Percentiles rank a stretch among this genome's conserved stretches.
Evolutionary conservation across 2,797 vertebrate genomes (phyloP).

Genomic region (Clarias pachynema): DNA sequence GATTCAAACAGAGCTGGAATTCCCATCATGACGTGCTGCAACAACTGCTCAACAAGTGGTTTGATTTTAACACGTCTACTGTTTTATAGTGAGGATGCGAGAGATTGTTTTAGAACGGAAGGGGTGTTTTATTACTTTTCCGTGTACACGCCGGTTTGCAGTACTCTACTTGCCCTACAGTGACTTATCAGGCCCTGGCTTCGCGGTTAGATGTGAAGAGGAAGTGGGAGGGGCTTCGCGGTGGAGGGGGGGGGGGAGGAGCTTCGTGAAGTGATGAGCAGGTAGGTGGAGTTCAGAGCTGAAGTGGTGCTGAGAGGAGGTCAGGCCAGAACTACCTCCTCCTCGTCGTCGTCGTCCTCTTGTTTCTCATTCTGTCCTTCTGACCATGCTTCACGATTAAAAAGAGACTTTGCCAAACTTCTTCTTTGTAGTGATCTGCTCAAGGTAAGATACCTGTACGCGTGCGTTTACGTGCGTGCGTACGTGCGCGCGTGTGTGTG

Average conservation of each 20-base stretch:
- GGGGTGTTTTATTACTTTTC: no score
- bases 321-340: constrained; percentile 8
- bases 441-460: constrained; percentile 38
- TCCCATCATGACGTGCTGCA: no score
- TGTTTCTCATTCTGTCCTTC: neutral
- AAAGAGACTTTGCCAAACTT: neutral
- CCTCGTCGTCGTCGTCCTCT: neutral
- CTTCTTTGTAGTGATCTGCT: neutral
- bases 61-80: neutral
- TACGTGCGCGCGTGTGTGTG: no score
- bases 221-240: neutral
- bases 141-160: neutral
- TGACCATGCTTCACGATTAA: constrained; percentile 19
- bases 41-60: neutral
- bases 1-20: neutral
- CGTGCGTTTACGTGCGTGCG: neutral
- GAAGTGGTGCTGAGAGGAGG: constrained; percentile 19
- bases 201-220: neutral
- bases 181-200: neutral
- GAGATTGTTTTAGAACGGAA: no score
- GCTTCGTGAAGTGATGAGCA: neutral
- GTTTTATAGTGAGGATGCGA: neutral
- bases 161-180: neutral
- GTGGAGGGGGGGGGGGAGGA: neutral
- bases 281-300: constrained; percentile 34